phyloP scores from a whole-genome alignment of 2,113 vertebrate species.

The Chrysochloris asiatica region DNA sequence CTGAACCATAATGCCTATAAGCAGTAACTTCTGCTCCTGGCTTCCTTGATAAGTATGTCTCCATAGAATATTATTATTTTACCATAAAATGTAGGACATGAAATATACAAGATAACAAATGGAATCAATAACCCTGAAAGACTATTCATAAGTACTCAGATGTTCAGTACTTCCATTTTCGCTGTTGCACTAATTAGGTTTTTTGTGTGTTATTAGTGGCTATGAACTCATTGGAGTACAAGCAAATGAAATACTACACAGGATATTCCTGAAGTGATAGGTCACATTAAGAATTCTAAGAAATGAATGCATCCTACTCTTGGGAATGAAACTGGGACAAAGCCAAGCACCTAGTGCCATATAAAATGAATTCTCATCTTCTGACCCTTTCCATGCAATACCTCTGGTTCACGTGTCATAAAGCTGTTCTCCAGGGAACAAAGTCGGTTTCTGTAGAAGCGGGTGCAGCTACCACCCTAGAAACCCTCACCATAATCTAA shows the following conservation, averaged over 20 bases:
- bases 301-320: neutral
- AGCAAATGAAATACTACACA: conserved; percentile 35
- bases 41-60: conserved; percentile 5
- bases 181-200: conserved; percentile 40
- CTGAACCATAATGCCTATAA: neutral
- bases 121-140: conserved; percentile 51
- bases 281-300: conserved; percentile 35
- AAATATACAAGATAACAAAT: conserved; percentile 23
- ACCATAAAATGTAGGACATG: neutral
- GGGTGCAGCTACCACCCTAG: conserved; percentile 24
- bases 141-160: neutral
- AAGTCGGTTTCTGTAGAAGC: conserved; percentile 29
- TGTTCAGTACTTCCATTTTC: conserved; percentile 46
- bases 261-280: conserved; percentile 44
- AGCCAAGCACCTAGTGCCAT: conserved; percentile 11
- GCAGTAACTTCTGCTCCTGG: neutral
- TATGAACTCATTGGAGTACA: conserved; percentile 37
- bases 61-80: conserved; percentile 26
- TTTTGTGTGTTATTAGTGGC: conserved; percentile 50
- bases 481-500: conserved; percentile 14
- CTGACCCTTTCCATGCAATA: neutral
- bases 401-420: neutral
- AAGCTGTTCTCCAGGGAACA: conserved; percentile 48
- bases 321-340: conserved; percentile 9
- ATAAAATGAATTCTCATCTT: conserved; percentile 38